Evolutionary conservation across 2,113 vertebrate species (phyloP).

Genomic region (Protobothrops flavoviridis): DNA sequence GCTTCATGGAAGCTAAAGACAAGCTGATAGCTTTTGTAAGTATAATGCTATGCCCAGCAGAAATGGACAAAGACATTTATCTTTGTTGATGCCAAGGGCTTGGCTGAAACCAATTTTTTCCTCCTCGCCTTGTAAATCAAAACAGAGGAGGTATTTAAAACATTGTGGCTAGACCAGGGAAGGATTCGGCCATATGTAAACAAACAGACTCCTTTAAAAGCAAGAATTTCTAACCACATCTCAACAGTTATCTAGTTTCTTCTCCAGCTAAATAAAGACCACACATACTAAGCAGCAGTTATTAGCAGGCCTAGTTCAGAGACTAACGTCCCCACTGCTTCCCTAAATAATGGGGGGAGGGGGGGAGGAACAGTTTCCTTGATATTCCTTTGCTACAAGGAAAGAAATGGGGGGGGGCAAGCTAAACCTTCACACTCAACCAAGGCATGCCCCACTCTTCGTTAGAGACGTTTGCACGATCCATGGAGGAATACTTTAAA

Average conservation of each 20-base stretch:
- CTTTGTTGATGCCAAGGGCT: neutral
- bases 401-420: neutral
- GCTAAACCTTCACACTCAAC: neutral
- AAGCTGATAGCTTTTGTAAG: neutral
- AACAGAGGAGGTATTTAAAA: slow-evolving; percentile 1
- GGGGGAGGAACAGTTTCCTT: neutral
- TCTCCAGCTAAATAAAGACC: neutral
- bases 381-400: neutral
- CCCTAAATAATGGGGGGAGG: neutral
- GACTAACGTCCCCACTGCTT: neutral
- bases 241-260: neutral
- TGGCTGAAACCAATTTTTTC: slow-evolving; percentile 2
- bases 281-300: too few relatives aligned
- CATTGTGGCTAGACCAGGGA: too few relatives aligned
- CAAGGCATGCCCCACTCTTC: neutral
- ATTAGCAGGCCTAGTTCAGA: neutral
- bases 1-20: too few relatives aligned
- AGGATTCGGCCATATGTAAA: neutral
- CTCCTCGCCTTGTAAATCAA: neutral
- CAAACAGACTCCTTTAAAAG: neutral
- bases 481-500: neutral
- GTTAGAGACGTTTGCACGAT: neutral
- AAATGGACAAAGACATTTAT: neutral
- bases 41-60: neutral
- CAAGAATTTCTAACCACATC: neutral